phyloP scores from a whole-genome alignment of 2,888 invertebrate species.

The Rhagium mordax region DNA sequence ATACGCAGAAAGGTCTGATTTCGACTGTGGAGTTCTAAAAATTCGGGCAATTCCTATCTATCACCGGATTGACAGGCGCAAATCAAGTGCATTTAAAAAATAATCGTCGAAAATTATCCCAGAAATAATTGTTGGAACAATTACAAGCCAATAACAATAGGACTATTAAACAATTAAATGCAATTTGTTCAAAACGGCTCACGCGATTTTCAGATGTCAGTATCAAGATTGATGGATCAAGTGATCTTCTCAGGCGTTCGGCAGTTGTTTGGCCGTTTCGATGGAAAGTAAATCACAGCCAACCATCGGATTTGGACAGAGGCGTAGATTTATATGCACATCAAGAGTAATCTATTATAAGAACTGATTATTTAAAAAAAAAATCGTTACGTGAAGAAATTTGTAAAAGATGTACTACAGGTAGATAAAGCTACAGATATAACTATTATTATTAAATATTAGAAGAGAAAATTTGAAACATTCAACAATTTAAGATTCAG shows the following conservation, averaged over 20 bases:
- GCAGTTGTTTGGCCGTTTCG: slow-evolving; percentile 47
- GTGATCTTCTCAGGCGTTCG: slow-evolving; percentile 48
- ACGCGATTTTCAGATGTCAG: slow-evolving; percentile 67
- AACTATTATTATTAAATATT: too few relatives aligned
- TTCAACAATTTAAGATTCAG: too few relatives aligned
- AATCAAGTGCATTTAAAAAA: slow-evolving; percentile 64
- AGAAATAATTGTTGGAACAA: slow-evolving; percentile 60
- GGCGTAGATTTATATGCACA: slow-evolving; percentile 18
- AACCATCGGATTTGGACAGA: slow-evolving; percentile 27
- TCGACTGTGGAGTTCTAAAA: slow-evolving; percentile 11
- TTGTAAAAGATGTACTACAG: too few relatives aligned
- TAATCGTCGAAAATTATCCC: slow-evolving; percentile 61
- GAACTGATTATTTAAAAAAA: too few relatives aligned
- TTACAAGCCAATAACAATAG: slow-evolving; percentile 63
- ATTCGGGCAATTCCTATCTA: slow-evolving; percentile 62
- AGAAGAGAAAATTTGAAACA: too few relatives aligned
- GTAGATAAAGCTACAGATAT: too few relatives aligned
- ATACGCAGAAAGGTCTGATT: slow-evolving; percentile 19
- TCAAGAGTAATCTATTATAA: too few relatives aligned
- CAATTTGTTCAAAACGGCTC: slow-evolving; percentile 64
- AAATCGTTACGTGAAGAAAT: too few relatives aligned
- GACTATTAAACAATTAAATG: slow-evolving; percentile 69
- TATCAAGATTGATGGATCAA: slow-evolving; percentile 65
- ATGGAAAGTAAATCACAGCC: slow-evolving; percentile 55
- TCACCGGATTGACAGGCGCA: slow-evolving; percentile 66